Base-by-base conservation (phyloP, 1,140 invertebrate genomes). In the Drosophila saltans region DNA sequence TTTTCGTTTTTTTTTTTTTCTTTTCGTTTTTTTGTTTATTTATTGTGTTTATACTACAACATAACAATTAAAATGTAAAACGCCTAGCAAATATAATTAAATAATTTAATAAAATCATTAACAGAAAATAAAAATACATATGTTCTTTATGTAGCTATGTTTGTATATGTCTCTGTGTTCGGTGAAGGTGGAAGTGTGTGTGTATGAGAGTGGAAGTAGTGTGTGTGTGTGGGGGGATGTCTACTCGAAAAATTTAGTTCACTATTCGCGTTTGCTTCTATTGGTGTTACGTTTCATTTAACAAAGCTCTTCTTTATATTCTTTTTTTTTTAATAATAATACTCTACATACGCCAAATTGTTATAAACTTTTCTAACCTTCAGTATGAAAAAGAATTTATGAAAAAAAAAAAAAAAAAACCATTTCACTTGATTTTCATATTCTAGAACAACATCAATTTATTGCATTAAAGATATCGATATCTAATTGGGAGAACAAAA, bases 21-120 rank as follows among this genome's bases (percentile, higher is more conserved):
- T 69, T 64, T 48, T 45, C 43, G 16, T 52, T 61, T 36, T 65
- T 78, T 61, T 66, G 64, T 86, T 77, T 83, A 83, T 83, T 89
- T 88, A 83, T 81, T 81, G 76, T 84, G 71, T 88, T 33, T 66
- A 84, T 84, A 84, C 84, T 88, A 88, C 84, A 88, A 88, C 78
- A 89, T 88, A 88, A 88, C 84, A 88, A 84, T 88, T 88, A 84
- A 89, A 86, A 89, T 69, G 80, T 88, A 88, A 52, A 88, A 89
- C 84, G 84, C 84, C 89, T 88, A 88, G 84, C 84, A 78, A 52
- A 72, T 88, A 89, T 66, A 84, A 88, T 88, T 80, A 88, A 88
- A 88, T 88, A 88, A 88, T 88, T 88, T 89, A 88, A 88, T 88
- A 88, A 82, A 88, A 89, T 89, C 84, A 80, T 89, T 88, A 88